Evolutionary conservation across 2,888 invertebrate genomes (phyloP), one percentile per base, ranked within the genome.

Genomic region (Bimastos eiseni): DNA sequence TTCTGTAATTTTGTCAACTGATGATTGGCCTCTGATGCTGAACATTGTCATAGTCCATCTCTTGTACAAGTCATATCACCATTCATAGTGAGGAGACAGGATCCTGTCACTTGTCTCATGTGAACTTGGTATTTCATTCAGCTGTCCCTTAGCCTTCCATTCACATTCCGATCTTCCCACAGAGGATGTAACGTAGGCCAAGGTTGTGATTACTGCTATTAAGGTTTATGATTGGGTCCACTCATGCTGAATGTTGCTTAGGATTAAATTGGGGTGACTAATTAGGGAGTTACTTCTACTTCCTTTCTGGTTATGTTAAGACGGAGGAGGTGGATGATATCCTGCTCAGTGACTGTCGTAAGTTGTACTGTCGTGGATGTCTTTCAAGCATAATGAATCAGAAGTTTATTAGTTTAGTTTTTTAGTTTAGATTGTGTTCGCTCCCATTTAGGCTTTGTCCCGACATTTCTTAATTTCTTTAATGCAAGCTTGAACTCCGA

Each of bases 211-310:
- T 33, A 21, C 44, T 37, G 37, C 24, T 33, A 37, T 37, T 38
- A 89, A 17, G 19, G 5, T 37, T 88, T 37, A 88, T 11, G 24
- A 13, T 38, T 38, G 33, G 38, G 21, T 24, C n/a, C 70, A 70
- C 70, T 70, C 70, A 70, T 70, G 70, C 70, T n/a, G n/a, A 70
- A 70, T 70, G 30, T 70, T 70, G 70, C n/a, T n/a, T 70, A n/a
- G 6, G 70, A 70, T 70, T 70, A 30, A 70, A 70, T n/a, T 70
- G 70, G 30, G 70, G 30, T 70, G 70, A n/a, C n/a, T n/a, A n/a
- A 70, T 70, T n/a, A n/a, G n/a, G 30, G 70, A 70, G 70, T n/a
- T 70, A 70, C 30, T 70, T n/a, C 3, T 55, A 55, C 30, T 3
- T 55, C 24, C 44, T 24, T 11, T 55, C 55, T 0, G 24, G 24